A percentile compares a stretch with the other conserved stretches of the same genome.
Conservation (phyloP, 2,888 invertebrate species). For the Osmoderma eremita region DNA sequence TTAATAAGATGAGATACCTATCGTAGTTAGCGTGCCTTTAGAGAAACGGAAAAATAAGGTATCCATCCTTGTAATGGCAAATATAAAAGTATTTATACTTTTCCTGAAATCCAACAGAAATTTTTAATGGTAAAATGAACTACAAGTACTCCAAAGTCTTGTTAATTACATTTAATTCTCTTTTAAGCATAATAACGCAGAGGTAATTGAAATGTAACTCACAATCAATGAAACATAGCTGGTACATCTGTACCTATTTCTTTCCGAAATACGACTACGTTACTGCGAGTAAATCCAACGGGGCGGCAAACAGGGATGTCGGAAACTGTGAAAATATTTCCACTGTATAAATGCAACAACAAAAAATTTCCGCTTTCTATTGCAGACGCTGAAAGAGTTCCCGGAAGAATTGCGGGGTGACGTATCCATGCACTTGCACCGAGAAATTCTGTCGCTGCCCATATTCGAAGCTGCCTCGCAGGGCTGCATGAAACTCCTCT, state of each 20-base stretch:
- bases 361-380: conserved; percentile 1
- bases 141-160: not conserved
- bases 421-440: conserved; percentile 94
- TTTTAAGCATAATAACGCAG: no score
- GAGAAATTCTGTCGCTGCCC: conserved; percentile 92
- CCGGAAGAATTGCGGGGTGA: conserved; percentile 96
- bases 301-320: not conserved
- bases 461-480: conserved; percentile 95
- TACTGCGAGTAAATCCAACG: not conserved
- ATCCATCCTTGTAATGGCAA: no score
- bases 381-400: conserved; percentile 92
- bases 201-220: no score
- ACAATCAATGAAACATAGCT: no score
- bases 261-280: no score
- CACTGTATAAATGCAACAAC: not conserved
- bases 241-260: no score
- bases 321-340: not conserved
- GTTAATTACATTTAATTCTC: no score
- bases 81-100: no score
- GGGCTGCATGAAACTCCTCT: conserved; percentile 91
- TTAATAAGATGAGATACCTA: no score
- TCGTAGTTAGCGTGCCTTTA: no score
- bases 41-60: no score
- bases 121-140: not conserved
- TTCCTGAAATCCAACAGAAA: no score